These are phyloP conservation scores for Acanthurus lineatus DNA, from an alignment of 2,797 vertebrate genomes.

Conservation along the genomic window DNA sequence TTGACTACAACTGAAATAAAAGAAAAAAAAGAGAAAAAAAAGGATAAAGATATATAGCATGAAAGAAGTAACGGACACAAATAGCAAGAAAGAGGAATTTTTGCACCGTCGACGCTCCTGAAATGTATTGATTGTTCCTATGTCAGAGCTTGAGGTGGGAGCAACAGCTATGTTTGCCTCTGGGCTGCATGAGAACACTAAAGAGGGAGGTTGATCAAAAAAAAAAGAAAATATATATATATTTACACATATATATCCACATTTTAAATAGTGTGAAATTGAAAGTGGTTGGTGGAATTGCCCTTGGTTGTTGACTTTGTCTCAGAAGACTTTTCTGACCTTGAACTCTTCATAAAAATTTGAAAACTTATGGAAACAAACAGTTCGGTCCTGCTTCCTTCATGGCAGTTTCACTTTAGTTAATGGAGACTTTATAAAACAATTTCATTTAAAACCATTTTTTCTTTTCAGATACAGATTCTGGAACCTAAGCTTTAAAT, in stretches of 20 bases:
- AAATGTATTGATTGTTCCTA: constrained; percentile 39
- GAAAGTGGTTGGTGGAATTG: constrained; percentile 29
- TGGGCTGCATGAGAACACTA: constrained; percentile 27
- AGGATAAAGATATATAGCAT: not conserved
- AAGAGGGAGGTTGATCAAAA: constrained; percentile 43
- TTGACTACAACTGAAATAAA: not conserved
- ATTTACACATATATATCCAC: not conserved
- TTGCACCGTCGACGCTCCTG: constrained; percentile 20
- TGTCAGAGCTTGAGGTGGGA: constrained; percentile 40
- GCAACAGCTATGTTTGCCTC: constrained; percentile 37
- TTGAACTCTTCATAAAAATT: not conserved
- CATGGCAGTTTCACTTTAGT: constrained; percentile 9
- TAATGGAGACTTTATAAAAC: constrained; percentile 15
- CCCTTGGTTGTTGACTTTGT: constrained; percentile 16
- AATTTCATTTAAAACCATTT: not conserved
- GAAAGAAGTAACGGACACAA: not conserved
- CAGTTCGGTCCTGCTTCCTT: not conserved
- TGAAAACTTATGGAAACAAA: constrained; percentile 21
- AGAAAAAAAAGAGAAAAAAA: not conserved
- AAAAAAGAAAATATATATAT: not conserved
- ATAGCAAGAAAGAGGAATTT: constrained; percentile 8
- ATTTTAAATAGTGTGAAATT: constrained; percentile 25
- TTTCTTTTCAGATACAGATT: too few relatives aligned
- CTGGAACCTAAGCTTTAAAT: too few relatives aligned
- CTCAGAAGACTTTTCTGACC: constrained; percentile 42